Evolutionary conservation across 2,113 vertebrate species (phyloP).

Genomic region (Poicephalus gulielmi): DNA sequence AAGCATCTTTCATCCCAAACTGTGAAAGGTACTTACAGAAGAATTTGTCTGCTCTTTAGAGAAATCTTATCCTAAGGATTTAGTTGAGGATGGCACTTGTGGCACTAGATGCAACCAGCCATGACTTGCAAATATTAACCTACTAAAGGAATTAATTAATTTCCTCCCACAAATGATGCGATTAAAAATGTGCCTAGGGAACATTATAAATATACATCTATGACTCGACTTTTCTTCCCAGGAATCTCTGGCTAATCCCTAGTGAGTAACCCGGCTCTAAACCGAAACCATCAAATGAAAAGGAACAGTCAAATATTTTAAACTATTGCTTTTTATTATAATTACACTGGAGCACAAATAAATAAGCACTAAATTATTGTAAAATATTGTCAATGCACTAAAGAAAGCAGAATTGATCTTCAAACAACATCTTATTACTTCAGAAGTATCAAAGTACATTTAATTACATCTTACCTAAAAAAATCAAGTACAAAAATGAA

Average conservation of each 20-base stretch:
- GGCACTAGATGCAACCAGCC: background rate
- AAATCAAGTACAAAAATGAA: slow-evolving; percentile 87
- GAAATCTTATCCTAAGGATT: background rate
- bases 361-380: slow-evolving; percentile 84
- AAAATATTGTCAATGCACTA: slow-evolving; percentile 84
- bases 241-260: background rate
- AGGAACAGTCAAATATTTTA: slow-evolving; percentile 71
- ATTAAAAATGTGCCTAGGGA: background rate
- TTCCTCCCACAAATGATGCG: background rate
- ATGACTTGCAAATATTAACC: slow-evolving; percentile 18
- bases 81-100: background rate
- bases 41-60: background rate
- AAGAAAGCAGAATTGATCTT: slow-evolving; percentile 79
- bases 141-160: background rate
- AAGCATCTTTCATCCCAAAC: background rate
- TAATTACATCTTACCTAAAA: slow-evolving; percentile 85
- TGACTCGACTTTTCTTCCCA: slow-evolving; percentile 9
- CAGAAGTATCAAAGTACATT: slow-evolving; percentile 86
- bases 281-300: background rate
- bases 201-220: background rate
- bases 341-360: slow-evolving; percentile 85
- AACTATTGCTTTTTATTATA: slow-evolving; percentile 88
- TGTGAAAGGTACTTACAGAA: background rate
- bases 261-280: background rate
- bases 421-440: slow-evolving; percentile 82